Evolutionary conservation across 2,888 invertebrate species (phyloP).

Genomic region (Thymelicus lineola): DNA sequence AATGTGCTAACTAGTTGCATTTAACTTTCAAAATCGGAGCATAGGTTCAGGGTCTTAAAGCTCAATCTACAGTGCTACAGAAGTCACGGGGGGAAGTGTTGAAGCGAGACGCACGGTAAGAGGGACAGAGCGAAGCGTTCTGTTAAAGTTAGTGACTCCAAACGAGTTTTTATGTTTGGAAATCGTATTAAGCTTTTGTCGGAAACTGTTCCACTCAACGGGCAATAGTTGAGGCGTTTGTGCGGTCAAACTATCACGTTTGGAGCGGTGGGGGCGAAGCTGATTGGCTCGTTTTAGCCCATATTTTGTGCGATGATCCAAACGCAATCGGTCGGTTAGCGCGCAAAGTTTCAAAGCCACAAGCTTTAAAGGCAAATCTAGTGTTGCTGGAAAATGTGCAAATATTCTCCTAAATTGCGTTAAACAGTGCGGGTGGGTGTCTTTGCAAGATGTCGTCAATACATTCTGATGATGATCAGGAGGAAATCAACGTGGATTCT

Average conservation of each 20-base stretch:
- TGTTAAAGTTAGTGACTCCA: constrained; percentile 82
- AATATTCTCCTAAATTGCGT: constrained; percentile 43
- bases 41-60: constrained; percentile 24
- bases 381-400: constrained; percentile 49
- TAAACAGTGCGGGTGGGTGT: constrained; percentile 68
- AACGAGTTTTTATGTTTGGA: constrained; percentile 85
- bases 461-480: constrained; percentile 87
- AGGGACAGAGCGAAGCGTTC: constrained; percentile 75
- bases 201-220: constrained; percentile 84
- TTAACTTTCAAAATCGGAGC: constrained; percentile 46
- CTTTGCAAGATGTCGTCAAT: constrained; percentile 74
- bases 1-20: constrained; percentile 60
- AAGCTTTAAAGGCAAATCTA: constrained; percentile 33
- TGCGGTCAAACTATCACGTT: constrained; percentile 82
- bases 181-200: constrained; percentile 86
- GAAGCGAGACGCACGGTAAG: constrained; percentile 72
- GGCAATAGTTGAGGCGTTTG: constrained; percentile 81
- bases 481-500: constrained; percentile 88
- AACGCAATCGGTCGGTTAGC: constrained; percentile 74
- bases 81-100: constrained; percentile 69
- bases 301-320: constrained; percentile 75
- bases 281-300: constrained; percentile 75
- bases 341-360: constrained; percentile 59
- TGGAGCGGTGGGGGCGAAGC: constrained; percentile 68
- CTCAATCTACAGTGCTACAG: constrained; percentile 47